A percentile compares a stretch with the other conserved stretches of the same genome.
Evolutionary conservation across 2,797 vertebrate species (phyloP).

Genomic region (Streptopelia turtur): DNA sequence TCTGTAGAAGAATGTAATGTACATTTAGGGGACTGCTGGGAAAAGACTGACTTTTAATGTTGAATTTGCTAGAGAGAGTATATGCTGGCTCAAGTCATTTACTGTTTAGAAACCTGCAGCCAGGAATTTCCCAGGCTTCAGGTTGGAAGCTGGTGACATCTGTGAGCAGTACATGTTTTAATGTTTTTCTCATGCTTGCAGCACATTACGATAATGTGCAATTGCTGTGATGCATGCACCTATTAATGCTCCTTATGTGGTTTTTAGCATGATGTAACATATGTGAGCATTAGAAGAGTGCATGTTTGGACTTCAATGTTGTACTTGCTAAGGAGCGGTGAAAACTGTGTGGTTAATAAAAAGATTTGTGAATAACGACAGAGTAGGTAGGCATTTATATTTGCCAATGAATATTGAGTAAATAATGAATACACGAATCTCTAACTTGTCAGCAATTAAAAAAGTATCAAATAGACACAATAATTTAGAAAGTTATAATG

Average conservation of each 20-base stretch:
- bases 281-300: not conserved
- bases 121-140: not conserved
- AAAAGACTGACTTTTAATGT: not conserved
- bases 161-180: not conserved
- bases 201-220: not conserved
- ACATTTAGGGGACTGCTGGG: not conserved
- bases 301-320: not conserved
- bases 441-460: not conserved
- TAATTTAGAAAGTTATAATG: not conserved
- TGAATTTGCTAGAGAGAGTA: not conserved
- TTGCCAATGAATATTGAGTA: not conserved
- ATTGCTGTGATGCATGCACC: not conserved
- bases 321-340: not conserved
- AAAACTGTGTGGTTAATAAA: not conserved
- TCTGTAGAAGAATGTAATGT: not conserved
- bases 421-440: not conserved
- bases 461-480: not conserved
- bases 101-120: not conserved
- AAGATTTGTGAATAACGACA: not conserved
- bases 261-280: not conserved
- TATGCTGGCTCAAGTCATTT: not conserved
- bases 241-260: not conserved
- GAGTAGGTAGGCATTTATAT: not conserved
- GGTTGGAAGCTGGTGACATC: not conserved
- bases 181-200: constrained; percentile 3